These are phyloP conservation scores for Fulmarus glacialis DNA, from an alignment of 2,113 vertebrate genomes.

Conservation along the genomic window DNA sequence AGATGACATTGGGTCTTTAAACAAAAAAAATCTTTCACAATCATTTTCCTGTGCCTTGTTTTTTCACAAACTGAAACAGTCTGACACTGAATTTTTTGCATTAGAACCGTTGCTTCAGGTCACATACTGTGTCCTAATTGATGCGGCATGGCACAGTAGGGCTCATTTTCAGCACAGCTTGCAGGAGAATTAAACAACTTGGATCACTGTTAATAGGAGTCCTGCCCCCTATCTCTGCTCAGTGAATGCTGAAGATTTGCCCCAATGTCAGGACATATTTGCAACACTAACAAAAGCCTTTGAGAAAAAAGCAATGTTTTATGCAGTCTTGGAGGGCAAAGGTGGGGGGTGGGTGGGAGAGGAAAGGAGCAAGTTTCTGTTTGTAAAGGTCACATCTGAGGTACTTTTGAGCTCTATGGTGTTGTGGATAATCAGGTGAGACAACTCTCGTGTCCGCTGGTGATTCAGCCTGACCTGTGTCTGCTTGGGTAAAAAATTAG, in stretches of 20 bases:
- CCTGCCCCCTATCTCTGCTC: not conserved
- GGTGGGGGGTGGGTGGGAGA: not conserved
- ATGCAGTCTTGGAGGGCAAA: not conserved
- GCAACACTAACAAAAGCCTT: not conserved
- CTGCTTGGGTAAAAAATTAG: not conserved
- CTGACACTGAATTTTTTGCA: not conserved
- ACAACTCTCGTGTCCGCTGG: not conserved
- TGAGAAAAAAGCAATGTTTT: not conserved
- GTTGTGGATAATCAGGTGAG: not conserved
- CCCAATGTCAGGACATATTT: not conserved
- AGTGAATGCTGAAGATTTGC: not conserved
- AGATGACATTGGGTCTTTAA: not conserved
- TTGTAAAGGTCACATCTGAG: not conserved
- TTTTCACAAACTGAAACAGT: not conserved
- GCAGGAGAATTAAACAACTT: not conserved
- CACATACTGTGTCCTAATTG: not conserved
- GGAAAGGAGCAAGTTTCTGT: not conserved
- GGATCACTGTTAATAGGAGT: not conserved
- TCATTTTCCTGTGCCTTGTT: not conserved
- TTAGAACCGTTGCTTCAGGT: not conserved
- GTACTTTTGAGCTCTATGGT: not conserved
- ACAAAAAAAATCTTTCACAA: not conserved
- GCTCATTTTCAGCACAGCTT: constrained; percentile 43
- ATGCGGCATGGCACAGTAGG: not conserved
- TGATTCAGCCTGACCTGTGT: not conserved